Percentiles rank a stretch among this genome's conserved stretches.
These are phyloP conservation scores for Nesoenas mayeri DNA, from an alignment of 2,113 vertebrate species.

Conservation along the genomic window DNA sequence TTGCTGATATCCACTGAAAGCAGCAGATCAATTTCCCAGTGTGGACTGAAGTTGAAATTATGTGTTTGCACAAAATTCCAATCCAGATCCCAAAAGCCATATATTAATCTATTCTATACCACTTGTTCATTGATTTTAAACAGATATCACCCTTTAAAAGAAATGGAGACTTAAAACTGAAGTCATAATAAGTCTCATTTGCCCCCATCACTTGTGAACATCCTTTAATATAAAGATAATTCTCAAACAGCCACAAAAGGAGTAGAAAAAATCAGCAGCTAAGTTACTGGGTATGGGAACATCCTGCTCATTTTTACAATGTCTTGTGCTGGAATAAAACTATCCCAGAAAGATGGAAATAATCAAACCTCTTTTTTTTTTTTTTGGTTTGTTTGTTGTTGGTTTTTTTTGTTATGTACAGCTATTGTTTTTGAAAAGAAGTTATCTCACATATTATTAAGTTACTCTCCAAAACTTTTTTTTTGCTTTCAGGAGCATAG, in stretches of 20 bases:
- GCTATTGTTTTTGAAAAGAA: neutral
- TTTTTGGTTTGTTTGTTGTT: too few relatives aligned
- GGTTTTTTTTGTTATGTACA: neutral
- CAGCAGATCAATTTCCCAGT: neutral
- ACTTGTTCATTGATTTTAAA: neutral
- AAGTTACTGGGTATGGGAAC: neutral
- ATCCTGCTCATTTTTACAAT: neutral
- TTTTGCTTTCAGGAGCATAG: neutral
- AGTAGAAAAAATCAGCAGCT: neutral
- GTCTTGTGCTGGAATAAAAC: neutral
- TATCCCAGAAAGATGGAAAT: neutral
- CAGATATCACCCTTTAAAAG: neutral
- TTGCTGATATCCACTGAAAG: neutral
- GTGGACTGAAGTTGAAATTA: neutral
- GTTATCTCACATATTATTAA: neutral
- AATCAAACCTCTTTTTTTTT: neutral
- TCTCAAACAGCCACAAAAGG: neutral
- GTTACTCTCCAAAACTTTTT: neutral
- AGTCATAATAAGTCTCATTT: neutral
- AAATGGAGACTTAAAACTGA: neutral
- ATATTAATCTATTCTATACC: neutral
- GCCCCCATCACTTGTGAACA: neutral
- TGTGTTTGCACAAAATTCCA: neutral
- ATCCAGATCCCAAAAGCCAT: neutral
- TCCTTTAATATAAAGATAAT: neutral